Conservation (phyloP, 2,797 vertebrate genomes). For the Argyrosomus regius region DNA sequence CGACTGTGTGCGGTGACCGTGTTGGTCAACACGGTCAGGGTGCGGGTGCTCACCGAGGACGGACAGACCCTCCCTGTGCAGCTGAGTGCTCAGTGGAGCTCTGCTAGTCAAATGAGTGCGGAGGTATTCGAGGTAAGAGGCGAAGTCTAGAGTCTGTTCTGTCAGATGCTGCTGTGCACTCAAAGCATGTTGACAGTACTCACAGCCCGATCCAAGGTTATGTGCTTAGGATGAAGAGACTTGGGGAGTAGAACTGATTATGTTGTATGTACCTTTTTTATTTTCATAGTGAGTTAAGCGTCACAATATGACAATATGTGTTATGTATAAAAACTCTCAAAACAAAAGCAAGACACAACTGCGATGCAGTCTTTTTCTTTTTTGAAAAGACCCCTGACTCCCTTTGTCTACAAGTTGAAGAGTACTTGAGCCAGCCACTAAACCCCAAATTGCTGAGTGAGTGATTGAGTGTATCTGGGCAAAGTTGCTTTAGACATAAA, state of each 20-base stretch:
- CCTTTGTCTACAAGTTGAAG: neutral
- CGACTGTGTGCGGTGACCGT: conserved; percentile 90
- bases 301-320: too few relatives aligned
- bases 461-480: neutral
- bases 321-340: too few relatives aligned
- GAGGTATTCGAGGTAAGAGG: conserved; percentile 91
- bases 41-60: conserved; percentile 92
- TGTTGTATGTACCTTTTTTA: too few relatives aligned
- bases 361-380: too few relatives aligned
- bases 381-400: neutral
- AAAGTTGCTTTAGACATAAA: too few relatives aligned
- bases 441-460: neutral
- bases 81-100: conserved; percentile 91
- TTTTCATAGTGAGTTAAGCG: neutral
- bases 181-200: neutral
- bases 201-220: neutral
- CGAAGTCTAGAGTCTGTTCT: conserved; percentile 2
- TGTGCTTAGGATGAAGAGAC: neutral
- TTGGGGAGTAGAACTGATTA: neutral
- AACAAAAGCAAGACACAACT: too few relatives aligned
- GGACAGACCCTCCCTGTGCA: conserved; percentile 93
- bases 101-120: conserved; percentile 86
- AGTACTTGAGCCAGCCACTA: neutral
- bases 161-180: neutral
- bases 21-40: conserved; percentile 88